Conservation (phyloP, 2,113 vertebrate species). For the Morone saxatilis region DNA sequence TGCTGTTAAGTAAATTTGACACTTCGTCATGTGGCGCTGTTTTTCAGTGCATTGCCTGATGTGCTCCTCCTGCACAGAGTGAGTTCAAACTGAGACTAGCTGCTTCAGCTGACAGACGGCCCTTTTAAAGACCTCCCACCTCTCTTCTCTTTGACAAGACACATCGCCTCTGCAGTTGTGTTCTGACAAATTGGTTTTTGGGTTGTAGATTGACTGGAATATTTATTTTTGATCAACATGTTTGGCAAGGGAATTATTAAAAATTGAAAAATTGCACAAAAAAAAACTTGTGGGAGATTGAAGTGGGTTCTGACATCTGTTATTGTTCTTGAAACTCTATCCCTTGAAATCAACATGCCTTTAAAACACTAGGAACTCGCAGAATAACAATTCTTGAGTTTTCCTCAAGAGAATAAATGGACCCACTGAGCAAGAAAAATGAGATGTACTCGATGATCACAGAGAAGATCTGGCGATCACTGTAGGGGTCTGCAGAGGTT, state of each 20-base stretch:
- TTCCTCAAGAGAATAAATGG: slow-evolving; percentile 10
- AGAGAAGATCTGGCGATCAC: not conserved
- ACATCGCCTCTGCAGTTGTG: slow-evolving; percentile 8
- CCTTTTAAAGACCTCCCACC: slow-evolving; percentile 80
- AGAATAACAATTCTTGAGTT: not conserved
- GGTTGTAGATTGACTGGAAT: not conserved
- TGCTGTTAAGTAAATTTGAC: slow-evolving; percentile 59
- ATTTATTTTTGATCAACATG: not conserved
- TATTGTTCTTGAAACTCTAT: slow-evolving; percentile 25
- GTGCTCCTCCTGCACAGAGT: slow-evolving; percentile 65
- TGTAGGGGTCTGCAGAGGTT: not conserved
- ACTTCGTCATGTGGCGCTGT: slow-evolving; percentile 66
- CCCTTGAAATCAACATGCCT: slow-evolving; percentile 14
- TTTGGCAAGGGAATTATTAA: not conserved
- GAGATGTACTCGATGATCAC: not conserved
- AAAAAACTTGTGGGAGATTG: not conserved
- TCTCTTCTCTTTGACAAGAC: slow-evolving; percentile 59
- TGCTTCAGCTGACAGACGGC: slow-evolving; percentile 66
- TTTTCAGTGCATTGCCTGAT: slow-evolving; percentile 62
- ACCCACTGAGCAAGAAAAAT: slow-evolving; percentile 29
- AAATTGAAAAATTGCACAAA: not conserved
- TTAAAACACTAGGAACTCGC: slow-evolving; percentile 5
- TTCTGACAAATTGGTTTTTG: slow-evolving; percentile 11
- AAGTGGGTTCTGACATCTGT: slow-evolving; percentile 39
- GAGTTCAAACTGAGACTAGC: slow-evolving; percentile 72